phyloP scores from a whole-genome alignment of 2,113 vertebrate genomes.

The Stegastes partitus region DNA sequence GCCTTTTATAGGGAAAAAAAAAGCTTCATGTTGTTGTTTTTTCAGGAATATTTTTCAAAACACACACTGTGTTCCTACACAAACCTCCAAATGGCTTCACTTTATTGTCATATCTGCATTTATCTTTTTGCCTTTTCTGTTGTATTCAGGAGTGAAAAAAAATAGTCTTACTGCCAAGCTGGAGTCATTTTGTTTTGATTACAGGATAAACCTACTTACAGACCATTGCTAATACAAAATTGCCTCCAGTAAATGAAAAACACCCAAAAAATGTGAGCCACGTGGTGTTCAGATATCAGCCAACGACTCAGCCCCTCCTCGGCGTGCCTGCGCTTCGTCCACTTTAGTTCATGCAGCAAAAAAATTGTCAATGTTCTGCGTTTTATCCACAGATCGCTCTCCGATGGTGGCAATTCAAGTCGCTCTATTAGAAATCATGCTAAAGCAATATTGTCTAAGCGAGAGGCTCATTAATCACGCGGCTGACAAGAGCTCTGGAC shows the following conservation, averaged over 20 bases:
- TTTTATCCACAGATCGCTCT: conserved; percentile 57
- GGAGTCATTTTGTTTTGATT: conserved; percentile 18
- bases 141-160: too few relatives aligned
- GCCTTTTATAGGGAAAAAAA: neutral
- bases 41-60: neutral
- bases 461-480: conserved; percentile 81
- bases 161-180: too few relatives aligned
- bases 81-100: too few relatives aligned
- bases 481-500: conserved; percentile 77
- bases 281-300: conserved; percentile 12
- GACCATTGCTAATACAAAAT: conserved; percentile 1
- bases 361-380: conserved; percentile 56
- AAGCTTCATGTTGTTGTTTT: neutral
- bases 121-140: too few relatives aligned
- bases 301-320: conserved; percentile 3
- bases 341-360: conserved; percentile 38
- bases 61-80: neutral
- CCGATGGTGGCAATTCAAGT: conserved; percentile 57
- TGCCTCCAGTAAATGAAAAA: conserved; percentile 11
- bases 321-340: conserved; percentile 49
- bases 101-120: too few relatives aligned
- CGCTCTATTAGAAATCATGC: conserved; percentile 73
- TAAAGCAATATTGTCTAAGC: conserved; percentile 72
- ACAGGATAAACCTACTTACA: neutral
- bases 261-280: neutral